Conservation (phyloP, 1,140 invertebrate genomes). For the Zophobas morio region DNA sequence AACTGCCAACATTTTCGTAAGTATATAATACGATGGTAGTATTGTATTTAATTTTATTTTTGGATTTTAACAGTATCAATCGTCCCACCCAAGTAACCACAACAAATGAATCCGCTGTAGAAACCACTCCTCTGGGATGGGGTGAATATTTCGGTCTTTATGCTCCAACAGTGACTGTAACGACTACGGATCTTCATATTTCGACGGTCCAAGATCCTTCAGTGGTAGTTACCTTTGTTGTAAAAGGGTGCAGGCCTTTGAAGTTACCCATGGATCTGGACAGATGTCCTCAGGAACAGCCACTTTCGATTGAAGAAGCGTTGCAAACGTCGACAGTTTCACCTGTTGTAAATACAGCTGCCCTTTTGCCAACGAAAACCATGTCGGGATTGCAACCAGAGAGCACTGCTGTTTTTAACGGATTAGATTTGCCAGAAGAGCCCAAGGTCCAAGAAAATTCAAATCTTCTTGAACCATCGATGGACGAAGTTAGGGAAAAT, state of each 20-base stretch:
- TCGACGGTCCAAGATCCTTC: constrained; percentile 61
- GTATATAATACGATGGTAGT: not conserved
- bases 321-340: constrained; percentile 45
- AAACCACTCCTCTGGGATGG: constrained; percentile 59
- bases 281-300: constrained; percentile 48
- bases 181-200: constrained; percentile 55
- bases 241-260: constrained; percentile 62
- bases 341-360: constrained; percentile 18
- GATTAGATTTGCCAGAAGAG: constrained; percentile 8
- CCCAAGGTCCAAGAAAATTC: not conserved
- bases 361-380: constrained; percentile 31
- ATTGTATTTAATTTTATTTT: not conserved
- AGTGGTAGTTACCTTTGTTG: constrained; percentile 62
- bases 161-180: constrained; percentile 62
- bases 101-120: constrained; percentile 41
- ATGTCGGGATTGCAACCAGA: constrained; percentile 1
- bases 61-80: not conserved
- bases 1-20: constrained; percentile 52
- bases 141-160: constrained; percentile 63
- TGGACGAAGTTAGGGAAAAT: not conserved
- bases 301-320: constrained; percentile 44
- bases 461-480: constrained; percentile 15
- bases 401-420: not conserved
- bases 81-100: no score
- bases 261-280: constrained; percentile 57